Evolutionary conservation across 2,888 invertebrate genomes (phyloP).

Genomic region (Epistrophella euchroma): DNA sequence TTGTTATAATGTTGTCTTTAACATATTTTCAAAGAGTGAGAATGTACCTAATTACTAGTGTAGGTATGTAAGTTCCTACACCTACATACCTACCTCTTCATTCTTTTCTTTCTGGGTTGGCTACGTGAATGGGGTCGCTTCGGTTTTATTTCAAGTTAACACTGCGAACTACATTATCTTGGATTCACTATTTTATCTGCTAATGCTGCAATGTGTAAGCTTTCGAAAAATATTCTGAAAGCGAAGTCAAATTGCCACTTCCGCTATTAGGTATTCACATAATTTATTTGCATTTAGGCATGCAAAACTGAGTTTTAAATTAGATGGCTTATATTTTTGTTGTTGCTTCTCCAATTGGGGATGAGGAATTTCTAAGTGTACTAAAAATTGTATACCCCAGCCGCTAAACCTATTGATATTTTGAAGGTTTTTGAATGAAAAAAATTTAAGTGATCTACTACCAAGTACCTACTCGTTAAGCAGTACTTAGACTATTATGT

Average conservation of each 20-base stretch:
- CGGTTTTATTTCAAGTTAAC: conserved; percentile 3
- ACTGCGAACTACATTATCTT: conserved; percentile 53
- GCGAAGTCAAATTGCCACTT: conserved; percentile 48
- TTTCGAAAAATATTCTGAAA: conserved; percentile 45
- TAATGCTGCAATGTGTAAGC: not conserved
- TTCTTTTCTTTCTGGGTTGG: conserved; percentile 61
- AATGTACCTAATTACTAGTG: not conserved
- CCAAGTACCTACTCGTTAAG: too few species aligned
- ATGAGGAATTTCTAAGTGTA: too few species aligned
- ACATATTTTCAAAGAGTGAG: not conserved
- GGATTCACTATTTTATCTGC: not conserved
- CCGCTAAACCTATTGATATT: too few species aligned
- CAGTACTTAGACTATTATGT: too few species aligned
- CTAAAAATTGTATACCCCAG: too few species aligned
- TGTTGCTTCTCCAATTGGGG: not conserved
- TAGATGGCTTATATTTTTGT: not conserved
- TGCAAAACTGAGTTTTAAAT: not conserved
- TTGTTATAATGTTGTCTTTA: not conserved
- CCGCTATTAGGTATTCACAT: conserved; percentile 36
- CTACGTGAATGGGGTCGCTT: conserved; percentile 64
- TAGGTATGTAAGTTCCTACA: not conserved
- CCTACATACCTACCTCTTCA: conserved; percentile 8
- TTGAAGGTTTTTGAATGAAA: too few species aligned
- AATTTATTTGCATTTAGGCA: not conserved
- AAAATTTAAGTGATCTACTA: too few species aligned